Percentiles rank a stretch among this genome's conserved stretches.
phyloP scores from a whole-genome alignment of 2,797 vertebrate genomes.

The Paedocypris micromegethes region DNA sequence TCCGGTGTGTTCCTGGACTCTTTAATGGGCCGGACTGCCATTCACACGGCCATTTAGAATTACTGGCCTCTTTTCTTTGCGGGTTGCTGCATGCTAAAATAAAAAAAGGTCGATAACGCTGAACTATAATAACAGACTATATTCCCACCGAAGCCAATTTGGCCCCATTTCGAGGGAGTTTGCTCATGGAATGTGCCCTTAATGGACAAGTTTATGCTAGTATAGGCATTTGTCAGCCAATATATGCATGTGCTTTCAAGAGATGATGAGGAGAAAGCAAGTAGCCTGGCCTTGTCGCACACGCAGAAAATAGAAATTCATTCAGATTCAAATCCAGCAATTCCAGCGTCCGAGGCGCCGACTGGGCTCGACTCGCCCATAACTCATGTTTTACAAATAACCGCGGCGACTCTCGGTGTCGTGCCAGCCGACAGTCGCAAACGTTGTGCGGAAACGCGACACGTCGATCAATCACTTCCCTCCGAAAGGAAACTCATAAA shows the following conservation, averaged over 20 bases:
- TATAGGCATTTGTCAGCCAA: constrained; percentile 30
- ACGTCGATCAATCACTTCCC: constrained; percentile 31
- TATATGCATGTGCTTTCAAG: constrained; percentile 32
- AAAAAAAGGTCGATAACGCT: constrained; percentile 56
- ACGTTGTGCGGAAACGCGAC: constrained; percentile 16
- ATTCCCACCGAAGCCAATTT: constrained; percentile 46
- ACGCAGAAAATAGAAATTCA: constrained; percentile 15
- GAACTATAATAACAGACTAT: constrained; percentile 55
- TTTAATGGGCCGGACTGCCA: constrained; percentile 43
- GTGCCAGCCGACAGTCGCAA: constrained; percentile 40
- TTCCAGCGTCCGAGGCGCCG: constrained; percentile 9
- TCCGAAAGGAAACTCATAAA: constrained; percentile 61
- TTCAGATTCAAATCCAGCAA: constrained; percentile 29
- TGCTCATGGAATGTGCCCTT: constrained; percentile 47
- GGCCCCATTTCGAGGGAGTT: constrained; percentile 40
- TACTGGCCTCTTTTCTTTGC: constrained; percentile 47
- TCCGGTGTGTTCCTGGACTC: constrained; percentile 27
- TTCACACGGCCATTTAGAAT: constrained; percentile 51
- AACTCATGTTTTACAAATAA: constrained; percentile 44
- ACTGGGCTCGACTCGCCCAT: constrained; percentile 10
- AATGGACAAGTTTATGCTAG: constrained; percentile 52
- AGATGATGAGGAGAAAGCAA: constrained; percentile 39
- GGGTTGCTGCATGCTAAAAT: constrained; percentile 51
- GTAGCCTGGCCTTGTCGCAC: constrained; percentile 17
- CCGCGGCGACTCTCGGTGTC: constrained; percentile 7